phyloP scores from a whole-genome alignment of 2,113 vertebrate genomes.

The Gymnogyps californianus region DNA sequence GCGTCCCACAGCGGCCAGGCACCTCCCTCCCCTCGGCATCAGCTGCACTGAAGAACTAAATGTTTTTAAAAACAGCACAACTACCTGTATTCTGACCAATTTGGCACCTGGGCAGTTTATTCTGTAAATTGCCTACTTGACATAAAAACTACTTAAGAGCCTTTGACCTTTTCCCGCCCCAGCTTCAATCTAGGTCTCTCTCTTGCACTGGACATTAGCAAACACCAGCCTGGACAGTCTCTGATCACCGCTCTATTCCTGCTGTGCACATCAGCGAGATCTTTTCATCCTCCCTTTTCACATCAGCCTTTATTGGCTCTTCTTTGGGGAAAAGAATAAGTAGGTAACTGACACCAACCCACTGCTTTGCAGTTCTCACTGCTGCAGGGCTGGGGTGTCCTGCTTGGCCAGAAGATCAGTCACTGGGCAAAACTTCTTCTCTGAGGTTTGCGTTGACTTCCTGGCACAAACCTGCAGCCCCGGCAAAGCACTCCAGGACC shows the following conservation, averaged over 20 bases:
- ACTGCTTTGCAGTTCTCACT: not conserved
- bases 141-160: not conserved
- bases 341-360: not conserved
- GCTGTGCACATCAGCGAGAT: fast-evolving
- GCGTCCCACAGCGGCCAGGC: fast-evolving
- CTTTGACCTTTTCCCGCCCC: not conserved
- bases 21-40: not conserved
- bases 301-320: not conserved
- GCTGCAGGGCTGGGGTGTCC: not conserved
- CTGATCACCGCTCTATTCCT: not conserved
- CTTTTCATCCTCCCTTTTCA: not conserved
- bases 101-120: not conserved
- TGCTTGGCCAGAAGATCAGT: not conserved
- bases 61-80: not conserved
- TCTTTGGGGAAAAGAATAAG: not conserved
- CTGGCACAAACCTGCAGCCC: not conserved
- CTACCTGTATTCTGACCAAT: not conserved
- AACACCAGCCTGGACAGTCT: not conserved
- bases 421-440: not conserved
- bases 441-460: no score
- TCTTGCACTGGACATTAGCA: not conserved
- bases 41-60: not conserved
- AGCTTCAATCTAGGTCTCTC: not conserved
- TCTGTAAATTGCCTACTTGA: not conserved
- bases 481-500: not conserved